A percentile compares a stretch with the other conserved stretches of the same genome.
Conservation (phyloP, 2,888 invertebrate species). For the Drosophila greeni region DNA sequence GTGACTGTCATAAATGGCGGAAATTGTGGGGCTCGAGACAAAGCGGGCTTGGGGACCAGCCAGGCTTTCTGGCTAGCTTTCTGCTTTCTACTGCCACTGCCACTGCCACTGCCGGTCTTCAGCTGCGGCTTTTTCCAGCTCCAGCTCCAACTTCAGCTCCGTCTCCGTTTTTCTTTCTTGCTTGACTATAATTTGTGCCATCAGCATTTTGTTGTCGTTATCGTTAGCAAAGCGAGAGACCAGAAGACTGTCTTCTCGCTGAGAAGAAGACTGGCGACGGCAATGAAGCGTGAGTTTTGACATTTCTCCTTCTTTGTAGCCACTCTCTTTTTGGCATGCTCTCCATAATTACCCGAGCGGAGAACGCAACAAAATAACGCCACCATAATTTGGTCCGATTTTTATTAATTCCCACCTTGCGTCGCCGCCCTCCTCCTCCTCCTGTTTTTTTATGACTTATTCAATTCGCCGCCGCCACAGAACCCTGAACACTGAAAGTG, state of each 20-base stretch:
- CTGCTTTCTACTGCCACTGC: slow-evolving; percentile 55
- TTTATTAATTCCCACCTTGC: slow-evolving; percentile 56
- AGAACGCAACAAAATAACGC: slow-evolving; percentile 25
- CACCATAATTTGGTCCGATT: slow-evolving; percentile 37
- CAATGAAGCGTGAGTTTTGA: slow-evolving; percentile 68
- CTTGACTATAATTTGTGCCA: slow-evolving; percentile 69
- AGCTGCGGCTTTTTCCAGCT: slow-evolving; percentile 33
- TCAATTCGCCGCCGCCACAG: slow-evolving; percentile 51
- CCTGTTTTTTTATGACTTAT: slow-evolving; percentile 63
- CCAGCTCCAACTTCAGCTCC: slow-evolving; percentile 34
- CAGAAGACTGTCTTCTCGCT: slow-evolving; percentile 5
- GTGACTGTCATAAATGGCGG: slow-evolving; percentile 76
- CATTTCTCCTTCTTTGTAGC: slow-evolving; percentile 51
- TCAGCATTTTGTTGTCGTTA: slow-evolving; percentile 69
- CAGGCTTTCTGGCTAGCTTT: slow-evolving; percentile 64
- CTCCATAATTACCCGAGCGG: slow-evolving; percentile 55
- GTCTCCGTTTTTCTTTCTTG: slow-evolving; percentile 43
- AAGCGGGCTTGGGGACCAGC: slow-evolving; percentile 43
- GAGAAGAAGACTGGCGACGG: slow-evolving; percentile 28
- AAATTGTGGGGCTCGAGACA: slow-evolving; percentile 72
- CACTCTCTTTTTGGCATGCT: slow-evolving; percentile 57
- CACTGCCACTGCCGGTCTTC: slow-evolving; percentile 49
- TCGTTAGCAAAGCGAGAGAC: slow-evolving; percentile 53
- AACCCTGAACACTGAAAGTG: slow-evolving; percentile 25
- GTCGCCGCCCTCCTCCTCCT: slow-evolving; percentile 20